A percentile compares a stretch with the other conserved stretches of the same genome.
Conservation (phyloP, 2,797 vertebrate genomes). For the Arremon aurantiirostris region DNA sequence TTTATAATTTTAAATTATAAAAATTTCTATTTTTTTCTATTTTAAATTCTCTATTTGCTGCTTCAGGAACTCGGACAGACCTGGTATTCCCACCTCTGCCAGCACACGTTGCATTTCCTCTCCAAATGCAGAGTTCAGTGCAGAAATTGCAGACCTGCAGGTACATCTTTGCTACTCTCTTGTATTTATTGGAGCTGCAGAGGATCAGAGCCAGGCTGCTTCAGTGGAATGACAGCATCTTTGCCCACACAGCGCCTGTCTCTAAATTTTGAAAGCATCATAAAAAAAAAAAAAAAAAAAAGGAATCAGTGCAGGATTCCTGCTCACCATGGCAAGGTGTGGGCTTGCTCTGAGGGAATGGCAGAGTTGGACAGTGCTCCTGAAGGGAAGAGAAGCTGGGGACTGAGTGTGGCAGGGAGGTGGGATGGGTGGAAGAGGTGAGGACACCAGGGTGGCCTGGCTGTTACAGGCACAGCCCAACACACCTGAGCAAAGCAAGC, state of each 20-base stretch:
- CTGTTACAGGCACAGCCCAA: not conserved
- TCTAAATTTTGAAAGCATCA: not conserved
- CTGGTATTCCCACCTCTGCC: not conserved
- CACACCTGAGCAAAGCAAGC: not conserved
- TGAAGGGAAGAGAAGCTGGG: not conserved
- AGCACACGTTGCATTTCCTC: not conserved
- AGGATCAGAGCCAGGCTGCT: not conserved
- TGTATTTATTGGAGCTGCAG: not conserved
- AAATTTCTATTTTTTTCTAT: not conserved
- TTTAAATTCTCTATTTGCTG: not conserved
- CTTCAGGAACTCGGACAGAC: not conserved
- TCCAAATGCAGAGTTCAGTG: not conserved
- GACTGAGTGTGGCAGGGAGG: fast-evolving
- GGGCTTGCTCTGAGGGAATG: not conserved
- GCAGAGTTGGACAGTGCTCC: not conserved
- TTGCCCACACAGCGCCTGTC: not conserved
- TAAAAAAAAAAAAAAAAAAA: not conserved
- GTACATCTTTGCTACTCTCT: not conserved
- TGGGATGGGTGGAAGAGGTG: not conserved
- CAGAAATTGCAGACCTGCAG: not conserved
- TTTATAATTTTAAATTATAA: not conserved
- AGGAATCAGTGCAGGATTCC: not conserved
- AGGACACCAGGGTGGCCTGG: not conserved
- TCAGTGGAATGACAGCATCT: not conserved
- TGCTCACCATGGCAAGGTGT: fast-evolving